phyloP scores from a whole-genome alignment of 2,113 vertebrate genomes.

The human (Homo sapiens) region GRCh38 chrX:111276501-111277000 shows the following conservation, averaged over 20 bases:
- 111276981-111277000: neutral
- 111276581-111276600: neutral
- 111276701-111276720: slow-evolving; percentile 42
- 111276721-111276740: neutral
- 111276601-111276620: slow-evolving; percentile 17
- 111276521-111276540: slow-evolving; percentile 20
- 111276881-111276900: neutral
- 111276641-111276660: neutral
- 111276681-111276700: neutral
- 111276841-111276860: neutral
- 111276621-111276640: slow-evolving; percentile 35
- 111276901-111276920: neutral
- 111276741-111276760: neutral
- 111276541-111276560: slow-evolving; percentile 28
- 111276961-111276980: neutral
- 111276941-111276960: neutral
- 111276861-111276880: neutral
- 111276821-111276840: slow-evolving; percentile 15
- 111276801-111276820: neutral
- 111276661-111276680: neutral
- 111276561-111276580: neutral
- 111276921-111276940: neutral
- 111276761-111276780: slow-evolving; percentile 27
- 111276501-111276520: slow-evolving; percentile 58
- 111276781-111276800: neutral